Base-by-base conservation (phyloP, 2,113 vertebrate genomes). In the Penelope pileata region DNA sequence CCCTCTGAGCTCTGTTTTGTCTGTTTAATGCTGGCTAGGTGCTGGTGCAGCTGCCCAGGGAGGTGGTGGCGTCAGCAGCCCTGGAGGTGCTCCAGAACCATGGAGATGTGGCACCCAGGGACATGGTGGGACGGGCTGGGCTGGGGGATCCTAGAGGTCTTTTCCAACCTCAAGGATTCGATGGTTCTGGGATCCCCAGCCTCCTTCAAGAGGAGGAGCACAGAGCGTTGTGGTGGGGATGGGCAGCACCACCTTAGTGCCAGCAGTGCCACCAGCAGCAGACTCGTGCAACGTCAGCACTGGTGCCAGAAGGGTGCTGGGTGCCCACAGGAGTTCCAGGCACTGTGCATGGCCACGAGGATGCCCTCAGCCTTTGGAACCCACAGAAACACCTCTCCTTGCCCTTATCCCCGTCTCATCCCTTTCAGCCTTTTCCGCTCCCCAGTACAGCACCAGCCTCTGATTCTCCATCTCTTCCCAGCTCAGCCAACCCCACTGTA, bases 391-490 rank as follows among this genome's bases (percentile, higher is more conserved):
- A 34, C 4, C 36, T 40, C 4, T 0, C 56, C 1, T 24, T 19
- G 38, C 29, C 51, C 10, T 58, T 23, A 27, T 5, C 45, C 50
- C n/a, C 34, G 24, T 22, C 24, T 80, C 63, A 22, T 23, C 59
- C 63, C 59, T 40, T 40, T 34, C 30, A 7, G 73, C 14, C 8
- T 82, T 42, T 47, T 34, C 23, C 16, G 50, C 27, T 83, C 34
- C 29, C 63, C 66, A 38, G 24, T 27, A 16, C 24, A 24, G 43
- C 78, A 9, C 14, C 14, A 4, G 19, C 30, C 29, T 14, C 0
- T 6, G 1, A 8, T 32, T 30, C 48, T 32, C 11, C 54, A 6
- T 3, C 7, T 30, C 23, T 0, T 12, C 40, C 64, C 82, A 42
- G 43, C 82, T 74, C 82, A 43, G 34, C 38, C 53, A n/a, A 38